Conservation (phyloP, 1,140 invertebrate genomes). For the Scaptomyza montana region DNA sequence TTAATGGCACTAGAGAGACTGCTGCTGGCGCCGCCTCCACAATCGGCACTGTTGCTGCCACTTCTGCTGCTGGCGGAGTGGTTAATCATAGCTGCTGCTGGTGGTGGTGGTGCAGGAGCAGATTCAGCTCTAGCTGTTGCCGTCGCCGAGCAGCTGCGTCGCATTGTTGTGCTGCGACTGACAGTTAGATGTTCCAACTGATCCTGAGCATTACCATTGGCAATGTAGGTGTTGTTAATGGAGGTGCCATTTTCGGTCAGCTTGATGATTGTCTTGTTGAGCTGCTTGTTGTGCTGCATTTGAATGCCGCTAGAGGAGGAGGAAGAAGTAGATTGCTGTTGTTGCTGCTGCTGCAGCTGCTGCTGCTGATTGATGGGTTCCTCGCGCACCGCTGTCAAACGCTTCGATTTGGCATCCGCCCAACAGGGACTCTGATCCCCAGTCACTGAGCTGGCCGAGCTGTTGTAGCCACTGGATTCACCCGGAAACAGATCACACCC, state of each 20-base stretch:
- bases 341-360: conserved; percentile 63
- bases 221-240: conserved; percentile 82
- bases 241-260: conserved; percentile 88
- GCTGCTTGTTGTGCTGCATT: conserved; percentile 72
- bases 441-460: conserved; percentile 90
- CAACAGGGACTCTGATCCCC: conserved; percentile 88
- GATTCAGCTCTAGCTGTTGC: neutral
- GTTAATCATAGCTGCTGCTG: conserved; percentile 7
- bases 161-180: conserved; percentile 61
- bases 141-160: conserved; percentile 19
- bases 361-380: conserved; percentile 78
- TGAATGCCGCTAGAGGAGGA: conserved; percentile 49
- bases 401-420: conserved; percentile 85
- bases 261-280: conserved; percentile 88
- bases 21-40: conserved; percentile 36
- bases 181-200: conserved; percentile 20
- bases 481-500: conserved; percentile 91
- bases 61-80: conserved; percentile 18
- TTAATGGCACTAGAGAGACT: conserved; percentile 85
- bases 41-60: neutral
- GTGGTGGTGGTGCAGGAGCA: conserved; percentile 44
- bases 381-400: conserved; percentile 88
- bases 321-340: conserved; percentile 45
- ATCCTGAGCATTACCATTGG: conserved; percentile 34
- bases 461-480: conserved; percentile 92